phyloP scores from a whole-genome alignment of 1,140 invertebrate genomes.

The Tetraneura akinire region DNA sequence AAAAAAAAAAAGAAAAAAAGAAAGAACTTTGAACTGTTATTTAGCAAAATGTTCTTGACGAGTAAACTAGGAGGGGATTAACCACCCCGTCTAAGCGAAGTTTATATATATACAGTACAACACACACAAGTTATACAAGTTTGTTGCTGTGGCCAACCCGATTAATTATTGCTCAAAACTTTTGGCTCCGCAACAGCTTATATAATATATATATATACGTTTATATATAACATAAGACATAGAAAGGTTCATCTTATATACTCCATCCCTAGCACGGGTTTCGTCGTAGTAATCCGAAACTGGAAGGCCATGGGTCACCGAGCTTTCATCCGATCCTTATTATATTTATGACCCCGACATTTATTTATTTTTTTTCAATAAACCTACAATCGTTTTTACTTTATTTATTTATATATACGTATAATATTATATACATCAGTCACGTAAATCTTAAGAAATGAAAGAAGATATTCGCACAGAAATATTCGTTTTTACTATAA shows the following conservation, averaged over 20 bases:
- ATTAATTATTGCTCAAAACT: constrained; percentile 48
- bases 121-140: constrained; percentile 28
- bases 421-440: constrained; percentile 20
- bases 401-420: neutral
- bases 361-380: neutral
- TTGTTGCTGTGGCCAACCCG: constrained; percentile 20
- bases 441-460: neutral
- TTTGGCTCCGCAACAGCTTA: neutral
- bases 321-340: constrained; percentile 35
- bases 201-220: neutral
- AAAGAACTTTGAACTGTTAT: constrained; percentile 35
- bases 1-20: neutral
- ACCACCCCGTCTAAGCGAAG: neutral
- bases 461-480: neutral
- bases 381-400: neutral
- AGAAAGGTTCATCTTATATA: neutral
- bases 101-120: neutral
- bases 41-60: constrained; percentile 33
- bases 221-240: neutral
- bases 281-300: constrained; percentile 33
- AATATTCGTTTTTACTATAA: neutral
- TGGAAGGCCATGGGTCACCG: constrained; percentile 28
- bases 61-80: constrained; percentile 14
- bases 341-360: constrained; percentile 9
- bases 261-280: neutral